These are phyloP conservation scores for Liopterus haemorrhoidalis DNA, from an alignment of 2,888 invertebrate species.

Conservation along the genomic window DNA sequence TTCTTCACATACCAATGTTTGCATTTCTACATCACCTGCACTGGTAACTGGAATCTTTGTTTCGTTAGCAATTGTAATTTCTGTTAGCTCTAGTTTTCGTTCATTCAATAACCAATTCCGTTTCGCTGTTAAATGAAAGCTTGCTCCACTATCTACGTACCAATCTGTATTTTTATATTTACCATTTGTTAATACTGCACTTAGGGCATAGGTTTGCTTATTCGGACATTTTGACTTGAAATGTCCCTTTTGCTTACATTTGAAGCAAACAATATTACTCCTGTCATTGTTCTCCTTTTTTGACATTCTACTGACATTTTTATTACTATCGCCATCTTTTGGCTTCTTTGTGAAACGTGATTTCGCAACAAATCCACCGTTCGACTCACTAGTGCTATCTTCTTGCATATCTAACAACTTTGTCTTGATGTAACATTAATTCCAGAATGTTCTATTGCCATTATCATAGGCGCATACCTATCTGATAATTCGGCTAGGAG, in stretches of 20 bases:
- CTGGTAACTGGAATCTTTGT: not conserved
- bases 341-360: not conserved
- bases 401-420: conserved; percentile 17
- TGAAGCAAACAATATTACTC: conserved; percentile 4
- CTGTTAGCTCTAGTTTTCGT: not conserved
- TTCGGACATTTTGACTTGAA: conserved; percentile 6
- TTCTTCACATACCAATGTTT: conserved; percentile 3
- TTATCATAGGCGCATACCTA: conserved; percentile 27
- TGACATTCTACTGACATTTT: no score
- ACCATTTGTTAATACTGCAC: conserved; percentile 7
- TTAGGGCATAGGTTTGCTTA: conserved; percentile 1
- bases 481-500: conserved; percentile 26
- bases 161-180: no score
- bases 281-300: not conserved
- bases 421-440: conserved; percentile 21
- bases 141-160: not conserved
- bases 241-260: conserved; percentile 11
- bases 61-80: not conserved
- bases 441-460: conserved; percentile 29
- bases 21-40: not conserved
- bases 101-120: not conserved
- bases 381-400: conserved; percentile 20
- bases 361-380: not conserved
- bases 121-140: not conserved
- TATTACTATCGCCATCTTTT: no score